Conservation (phyloP, 2,797 vertebrate species). For the Parauchenoglanis ngamensis region DNA sequence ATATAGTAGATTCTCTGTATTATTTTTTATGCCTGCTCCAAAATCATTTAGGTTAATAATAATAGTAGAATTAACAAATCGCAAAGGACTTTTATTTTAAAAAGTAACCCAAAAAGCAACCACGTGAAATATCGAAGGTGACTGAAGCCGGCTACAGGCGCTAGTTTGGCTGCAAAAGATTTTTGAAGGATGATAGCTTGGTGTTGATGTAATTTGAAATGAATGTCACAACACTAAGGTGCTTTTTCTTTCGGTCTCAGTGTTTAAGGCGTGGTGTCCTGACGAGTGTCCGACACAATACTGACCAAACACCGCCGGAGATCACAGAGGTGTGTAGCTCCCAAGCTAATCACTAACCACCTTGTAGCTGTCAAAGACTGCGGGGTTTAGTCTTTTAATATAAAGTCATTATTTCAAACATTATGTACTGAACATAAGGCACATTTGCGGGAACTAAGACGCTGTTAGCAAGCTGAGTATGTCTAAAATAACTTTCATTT, state of each 20-base stretch:
- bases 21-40: background rate
- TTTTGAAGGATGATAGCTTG: background rate
- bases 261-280: background rate
- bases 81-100: conserved; percentile 43
- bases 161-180: background rate
- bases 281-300: conserved; percentile 46
- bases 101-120: background rate
- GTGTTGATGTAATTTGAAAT: conserved; percentile 14
- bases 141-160: background rate
- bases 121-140: background rate
- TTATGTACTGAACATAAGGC: background rate
- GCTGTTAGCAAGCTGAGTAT: no score
- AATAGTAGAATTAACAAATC: rapidly evolving
- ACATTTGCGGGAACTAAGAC: background rate
- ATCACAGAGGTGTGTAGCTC: conserved; percentile 56
- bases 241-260: conserved; percentile 45
- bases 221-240: conserved; percentile 33
- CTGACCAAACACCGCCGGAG: conserved; percentile 34
- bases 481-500: background rate
- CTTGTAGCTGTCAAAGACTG: background rate
- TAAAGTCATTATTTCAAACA: background rate
- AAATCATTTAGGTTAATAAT: background rate
- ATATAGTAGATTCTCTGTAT: background rate
- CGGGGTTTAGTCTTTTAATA: background rate
- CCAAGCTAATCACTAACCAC: background rate